Conservation (phyloP, 2,113 vertebrate genomes). For the Puntigrus tetrazona region DNA sequence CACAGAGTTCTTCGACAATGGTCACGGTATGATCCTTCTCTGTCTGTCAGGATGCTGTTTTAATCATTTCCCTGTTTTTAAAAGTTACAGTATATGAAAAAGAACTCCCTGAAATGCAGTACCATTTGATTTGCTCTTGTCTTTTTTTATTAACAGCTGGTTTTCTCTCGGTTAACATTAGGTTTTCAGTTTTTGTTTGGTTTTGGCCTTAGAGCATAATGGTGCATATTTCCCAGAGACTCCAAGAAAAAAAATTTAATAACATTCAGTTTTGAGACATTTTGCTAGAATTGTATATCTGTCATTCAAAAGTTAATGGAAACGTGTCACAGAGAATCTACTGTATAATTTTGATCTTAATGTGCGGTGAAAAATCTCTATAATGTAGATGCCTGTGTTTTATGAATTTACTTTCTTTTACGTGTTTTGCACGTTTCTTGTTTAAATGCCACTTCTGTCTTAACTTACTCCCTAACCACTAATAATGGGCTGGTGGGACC, state of each 20-base stretch:
- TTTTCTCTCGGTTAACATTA: constrained; percentile 35
- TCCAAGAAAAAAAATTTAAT: constrained; percentile 18
- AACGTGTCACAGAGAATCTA: constrained; percentile 43
- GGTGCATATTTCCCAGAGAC: constrained; percentile 28
- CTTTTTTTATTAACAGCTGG: constrained; percentile 35
- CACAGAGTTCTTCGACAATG: constrained; percentile 93
- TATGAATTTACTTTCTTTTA: constrained; percentile 53
- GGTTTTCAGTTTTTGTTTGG: constrained; percentile 44
- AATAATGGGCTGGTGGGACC: constrained; percentile 62
- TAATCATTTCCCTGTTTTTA: background rate
- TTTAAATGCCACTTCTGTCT: constrained; percentile 60
- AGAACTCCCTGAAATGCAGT: background rate
- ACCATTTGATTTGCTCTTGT: constrained; percentile 8
- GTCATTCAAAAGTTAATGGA: constrained; percentile 52
- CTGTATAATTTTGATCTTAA: constrained; percentile 48
- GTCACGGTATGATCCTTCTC: constrained; percentile 79
- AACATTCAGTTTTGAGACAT: constrained; percentile 40
- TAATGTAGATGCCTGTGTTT: constrained; percentile 47
- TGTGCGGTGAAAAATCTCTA: constrained; percentile 40
- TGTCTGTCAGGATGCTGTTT: constrained; percentile 15
- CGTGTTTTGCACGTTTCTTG: constrained; percentile 44
- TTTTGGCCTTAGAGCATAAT: constrained; percentile 36
- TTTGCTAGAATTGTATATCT: constrained; percentile 39
- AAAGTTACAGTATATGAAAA: background rate
- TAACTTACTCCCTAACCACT: constrained; percentile 59